Conservation (phyloP, 2,797 vertebrate genomes). For the Hozukius guyotensis region DNA sequence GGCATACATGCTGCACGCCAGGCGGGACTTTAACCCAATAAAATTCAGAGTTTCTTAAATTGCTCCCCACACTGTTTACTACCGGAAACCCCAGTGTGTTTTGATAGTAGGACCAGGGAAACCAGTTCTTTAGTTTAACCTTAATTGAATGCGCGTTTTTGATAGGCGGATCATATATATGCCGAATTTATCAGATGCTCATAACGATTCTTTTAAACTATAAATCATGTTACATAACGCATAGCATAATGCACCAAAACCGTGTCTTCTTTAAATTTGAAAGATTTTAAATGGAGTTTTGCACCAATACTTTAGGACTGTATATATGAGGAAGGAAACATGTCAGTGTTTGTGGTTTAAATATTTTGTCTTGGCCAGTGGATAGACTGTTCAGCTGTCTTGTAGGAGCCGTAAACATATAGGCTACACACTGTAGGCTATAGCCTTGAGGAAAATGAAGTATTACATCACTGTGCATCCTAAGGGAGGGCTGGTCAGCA, state of each 20-base stretch:
- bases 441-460: slow-evolving; percentile 9
- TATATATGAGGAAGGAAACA: background rate
- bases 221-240: accelerated
- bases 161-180: background rate
- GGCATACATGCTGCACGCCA: background rate
- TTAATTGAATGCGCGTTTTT: background rate
- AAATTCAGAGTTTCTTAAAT: slow-evolving; percentile 6
- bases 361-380: background rate
- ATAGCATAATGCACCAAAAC: background rate
- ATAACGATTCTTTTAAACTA: accelerated
- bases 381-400: background rate
- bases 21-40: background rate
- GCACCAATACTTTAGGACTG: background rate
- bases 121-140: background rate
- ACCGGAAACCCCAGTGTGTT: slow-evolving; percentile 1
- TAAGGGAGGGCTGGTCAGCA: slow-evolving; percentile 23
- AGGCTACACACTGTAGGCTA: background rate
- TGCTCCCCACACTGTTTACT: background rate
- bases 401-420: background rate
- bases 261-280: background rate
- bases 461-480: slow-evolving; percentile 46
- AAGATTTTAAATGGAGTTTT: background rate
- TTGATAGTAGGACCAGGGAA: background rate
- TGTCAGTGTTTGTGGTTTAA: background rate
- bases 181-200: slow-evolving; percentile 10